A percentile compares a stretch with the other conserved stretches of the same genome.
These are phyloP conservation scores for Podarcis raffonei DNA, from an alignment of 2,113 vertebrate genomes.

Conservation along the genomic window DNA sequence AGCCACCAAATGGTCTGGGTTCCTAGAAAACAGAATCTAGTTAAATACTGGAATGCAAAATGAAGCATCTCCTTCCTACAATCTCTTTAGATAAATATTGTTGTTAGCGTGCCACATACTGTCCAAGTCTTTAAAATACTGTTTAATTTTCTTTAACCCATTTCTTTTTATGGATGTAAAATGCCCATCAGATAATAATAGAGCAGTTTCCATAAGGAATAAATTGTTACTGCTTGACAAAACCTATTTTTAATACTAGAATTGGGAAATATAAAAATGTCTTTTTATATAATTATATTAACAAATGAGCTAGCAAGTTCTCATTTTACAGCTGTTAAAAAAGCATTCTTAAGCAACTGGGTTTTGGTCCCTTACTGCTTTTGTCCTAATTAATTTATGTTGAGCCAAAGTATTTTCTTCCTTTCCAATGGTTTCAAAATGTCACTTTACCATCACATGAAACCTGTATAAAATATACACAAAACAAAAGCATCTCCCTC, in stretches of 20 bases:
- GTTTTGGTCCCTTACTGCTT: conserved; percentile 50
- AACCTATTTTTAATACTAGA: conserved; percentile 62
- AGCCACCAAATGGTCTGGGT: not conserved
- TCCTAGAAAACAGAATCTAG: conserved; percentile 14
- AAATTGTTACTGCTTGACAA: conserved; percentile 65
- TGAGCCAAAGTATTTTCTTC: conserved; percentile 47
- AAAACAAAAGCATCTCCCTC: conserved; percentile 13
- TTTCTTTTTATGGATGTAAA: conserved; percentile 62
- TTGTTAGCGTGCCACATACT: conserved; percentile 56
- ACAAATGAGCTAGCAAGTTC: conserved; percentile 58
- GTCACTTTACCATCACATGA: not conserved
- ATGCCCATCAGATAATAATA: conserved; percentile 56
- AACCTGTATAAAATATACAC: conserved; percentile 23
- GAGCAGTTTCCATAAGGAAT: conserved; percentile 66
- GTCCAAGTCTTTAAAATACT: conserved; percentile 61
- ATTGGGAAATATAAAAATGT: conserved; percentile 73
- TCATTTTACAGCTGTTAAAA: conserved; percentile 60
- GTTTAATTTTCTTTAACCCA: conserved; percentile 65
- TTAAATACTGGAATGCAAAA: not conserved
- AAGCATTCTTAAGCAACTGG: conserved; percentile 46
- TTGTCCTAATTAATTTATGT: conserved; percentile 60
- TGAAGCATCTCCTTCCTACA: conserved; percentile 23
- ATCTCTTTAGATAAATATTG: conserved; percentile 46
- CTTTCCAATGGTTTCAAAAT: conserved; percentile 35
- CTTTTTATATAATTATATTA: conserved; percentile 74